Evolutionary conservation across 2,888 invertebrate species (phyloP), one percentile per base, ranked within the genome.

Genomic region (Cheilosia impressa): DNA sequence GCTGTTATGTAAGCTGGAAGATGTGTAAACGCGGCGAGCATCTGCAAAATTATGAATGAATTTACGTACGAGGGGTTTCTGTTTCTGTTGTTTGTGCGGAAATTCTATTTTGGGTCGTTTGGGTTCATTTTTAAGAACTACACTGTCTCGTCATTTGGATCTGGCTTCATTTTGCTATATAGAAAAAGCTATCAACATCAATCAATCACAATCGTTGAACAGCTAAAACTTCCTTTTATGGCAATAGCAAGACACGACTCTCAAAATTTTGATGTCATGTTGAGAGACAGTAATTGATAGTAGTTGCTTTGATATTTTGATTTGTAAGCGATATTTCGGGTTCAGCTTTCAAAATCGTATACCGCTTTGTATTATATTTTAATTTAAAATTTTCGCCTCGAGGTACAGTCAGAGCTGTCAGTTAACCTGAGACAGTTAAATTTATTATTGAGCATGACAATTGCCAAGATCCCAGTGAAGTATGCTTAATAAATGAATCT

Each of bases 31-130:
- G 41, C 34, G 17, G 43, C 22, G 17, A 60, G 38, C 17, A 41
- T 47, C 55, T 50, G 27, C 22, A 50, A 31, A 69, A 15, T 47
- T 55, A 55, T 77, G 77, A 77, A 77, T 77, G 69, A 71, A 65
- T 45, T 41, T 38, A 4, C 27, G 27, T 27, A 60, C 38, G 34
- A 31, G 27, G 57, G 17, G 38, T 52, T 31, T 31, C 9, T 24
- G 38, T 52, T 31, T 31, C 9, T 7, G 31, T 31, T 31, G 19
- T 13, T 47, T 72, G 5, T 1, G 10, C 19, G 57, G 19, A 24
- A 22, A 24, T 57, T 58, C 58, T 52, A 68, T 76, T 66, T 68
- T 68, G 27, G 52, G 52, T 4, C 43, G 57, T 22, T n/a, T 1
- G 31, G 7, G 31, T 52, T 60, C 66, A 52, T 24, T 45, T 52